phyloP scores from a whole-genome alignment of 2,888 invertebrate species.

The Parasteatoda lunata region DNA sequence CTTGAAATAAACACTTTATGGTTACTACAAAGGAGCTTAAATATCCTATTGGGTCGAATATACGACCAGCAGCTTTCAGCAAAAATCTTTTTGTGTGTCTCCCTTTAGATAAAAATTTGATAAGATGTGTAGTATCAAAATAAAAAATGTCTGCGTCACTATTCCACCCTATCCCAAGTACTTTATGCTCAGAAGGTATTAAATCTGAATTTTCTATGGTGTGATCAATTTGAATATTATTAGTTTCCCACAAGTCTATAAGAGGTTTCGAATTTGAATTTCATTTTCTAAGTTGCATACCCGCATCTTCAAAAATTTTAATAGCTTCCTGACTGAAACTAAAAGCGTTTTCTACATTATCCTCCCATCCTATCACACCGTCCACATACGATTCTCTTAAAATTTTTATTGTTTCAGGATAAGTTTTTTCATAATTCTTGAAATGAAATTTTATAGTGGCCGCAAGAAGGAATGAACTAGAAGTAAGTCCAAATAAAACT shows the following conservation, averaged over 20 bases:
- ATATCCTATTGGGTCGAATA: no score
- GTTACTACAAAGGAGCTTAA: no score
- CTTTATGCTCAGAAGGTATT: no score
- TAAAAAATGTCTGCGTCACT: no score
- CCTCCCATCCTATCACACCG: neutral
- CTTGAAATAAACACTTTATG: no score
- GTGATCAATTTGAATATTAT: neutral
- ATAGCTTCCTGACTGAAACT: neutral
- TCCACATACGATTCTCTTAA: neutral
- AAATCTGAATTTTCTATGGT: no score
- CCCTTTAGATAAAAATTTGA: no score
- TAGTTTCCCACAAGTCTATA: neutral
- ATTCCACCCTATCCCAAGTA: no score
- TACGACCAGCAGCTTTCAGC: no score
- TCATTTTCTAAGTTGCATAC: neutral
- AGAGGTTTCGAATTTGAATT: neutral
- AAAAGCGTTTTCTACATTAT: neutral
- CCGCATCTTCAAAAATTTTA: neutral
- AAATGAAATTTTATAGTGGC: neutral
- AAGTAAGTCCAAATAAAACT: neutral
- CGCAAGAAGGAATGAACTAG: neutral
- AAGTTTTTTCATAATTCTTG: neutral
- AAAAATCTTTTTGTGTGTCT: no score
- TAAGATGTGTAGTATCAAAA: no score
- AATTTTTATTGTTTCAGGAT: neutral